These are phyloP conservation scores for Sterrhoptilus dennistouni DNA, from an alignment of 2,113 vertebrate genomes.

Conservation along the genomic window DNA sequence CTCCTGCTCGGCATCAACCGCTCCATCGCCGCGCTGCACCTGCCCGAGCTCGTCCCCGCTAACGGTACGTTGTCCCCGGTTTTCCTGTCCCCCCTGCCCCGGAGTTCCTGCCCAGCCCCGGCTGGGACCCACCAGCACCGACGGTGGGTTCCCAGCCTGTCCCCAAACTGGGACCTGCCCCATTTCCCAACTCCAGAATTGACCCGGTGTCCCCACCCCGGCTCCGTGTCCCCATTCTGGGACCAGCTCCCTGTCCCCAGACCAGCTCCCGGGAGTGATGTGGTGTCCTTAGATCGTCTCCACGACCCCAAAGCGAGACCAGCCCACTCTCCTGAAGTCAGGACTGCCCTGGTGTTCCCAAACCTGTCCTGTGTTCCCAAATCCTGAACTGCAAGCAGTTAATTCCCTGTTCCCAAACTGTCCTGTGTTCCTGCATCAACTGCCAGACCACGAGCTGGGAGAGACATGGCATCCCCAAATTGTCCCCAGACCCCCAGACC, in stretches of 20 bases:
- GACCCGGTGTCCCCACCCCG: rapidly evolving
- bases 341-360: rapidly evolving
- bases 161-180: background rate
- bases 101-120: background rate
- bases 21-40: conserved; percentile 75
- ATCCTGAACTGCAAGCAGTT: background rate
- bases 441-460: background rate
- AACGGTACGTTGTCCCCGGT: conserved; percentile 77
- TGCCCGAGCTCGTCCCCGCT: conserved; percentile 74
- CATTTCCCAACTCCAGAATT: background rate
- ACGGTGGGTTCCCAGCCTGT: rapidly evolving
- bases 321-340: rapidly evolving
- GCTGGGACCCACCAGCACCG: background rate
- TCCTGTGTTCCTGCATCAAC: background rate
- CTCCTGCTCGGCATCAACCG: conserved; percentile 80
- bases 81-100: background rate
- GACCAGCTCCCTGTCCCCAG: background rate
- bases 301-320: rapidly evolving
- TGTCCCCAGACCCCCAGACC: background rate
- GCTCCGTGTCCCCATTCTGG: background rate
- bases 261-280: background rate
- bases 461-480: rapidly evolving
- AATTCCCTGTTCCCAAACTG: background rate
- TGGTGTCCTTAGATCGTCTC: rapidly evolving
- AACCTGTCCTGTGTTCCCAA: background rate